Evolutionary conservation across 2,113 vertebrate species (phyloP), one percentile per base, ranked within the genome.

Genomic region (Acanthochromis polyacanthus): DNA sequence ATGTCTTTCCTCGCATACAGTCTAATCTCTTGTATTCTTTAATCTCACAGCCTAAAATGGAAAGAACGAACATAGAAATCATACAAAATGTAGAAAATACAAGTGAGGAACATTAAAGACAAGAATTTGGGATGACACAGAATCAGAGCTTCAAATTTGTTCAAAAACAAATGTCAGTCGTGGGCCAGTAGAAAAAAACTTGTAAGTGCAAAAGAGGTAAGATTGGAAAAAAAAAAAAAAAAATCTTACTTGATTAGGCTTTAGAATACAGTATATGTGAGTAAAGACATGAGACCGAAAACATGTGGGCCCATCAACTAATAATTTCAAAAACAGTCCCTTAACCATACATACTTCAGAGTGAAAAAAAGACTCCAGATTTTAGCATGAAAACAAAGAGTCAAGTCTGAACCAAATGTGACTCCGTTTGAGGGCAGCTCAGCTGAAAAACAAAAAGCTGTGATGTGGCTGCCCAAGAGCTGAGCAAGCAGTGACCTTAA

Each of bases 1-100:
- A 82, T 83, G 65, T 83, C 75, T 89, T 84, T 65, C 51, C 78
- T 67, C 83, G 53, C 80, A 90, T 74, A 84, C 53, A 72, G 78
- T 58, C 79, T 78, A 93, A 91, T 91, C 81, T 92, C 87, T 80
- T 76, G 79, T 69, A 68, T 69, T 87, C 56, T 80, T 75, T 82
- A 91, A 92, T 93, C 84, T 91, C 88, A 86, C 82, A 70, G 64
- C 81, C 57, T 86, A 88, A 25, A 62, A 53, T 25, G 25, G 25
- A 75, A 81, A 76, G 20, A 10, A 65, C 76, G 77, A 55, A 72
- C 66, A 30, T 25, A 64, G 76, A 76, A 67, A 88, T 83, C 20
- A 90, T 85, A 91, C 71, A 90, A 92, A 92, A 88, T 83, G 69
- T 84, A 88, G 59, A 91, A 90, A 87, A 83, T 59, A 59, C 77